Conservation (phyloP, 2,888 invertebrate genomes). For the Drepana falcataria region DNA sequence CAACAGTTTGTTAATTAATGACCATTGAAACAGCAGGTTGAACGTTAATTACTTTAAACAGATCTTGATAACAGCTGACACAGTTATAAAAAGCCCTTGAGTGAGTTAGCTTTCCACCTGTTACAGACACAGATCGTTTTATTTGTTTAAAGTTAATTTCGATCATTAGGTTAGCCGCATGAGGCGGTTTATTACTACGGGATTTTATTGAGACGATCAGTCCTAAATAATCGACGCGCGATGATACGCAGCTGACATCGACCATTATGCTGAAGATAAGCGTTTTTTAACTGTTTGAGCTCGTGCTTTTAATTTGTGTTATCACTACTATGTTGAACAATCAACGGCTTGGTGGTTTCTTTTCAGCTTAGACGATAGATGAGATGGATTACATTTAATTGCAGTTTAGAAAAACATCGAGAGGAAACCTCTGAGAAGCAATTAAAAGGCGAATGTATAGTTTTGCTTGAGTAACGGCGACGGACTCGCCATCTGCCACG, state of each 20-base stretch:
- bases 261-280: constrained; percentile 1
- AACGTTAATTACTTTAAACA: constrained; percentile 56
- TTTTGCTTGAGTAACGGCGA: too few relatives aligned
- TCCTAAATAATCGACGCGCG: constrained; percentile 7
- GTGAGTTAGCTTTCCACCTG: constrained; percentile 47
- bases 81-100: constrained; percentile 32
- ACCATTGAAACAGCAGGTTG: constrained; percentile 58
- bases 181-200: constrained; percentile 67
- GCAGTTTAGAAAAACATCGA: too few relatives aligned
- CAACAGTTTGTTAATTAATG: constrained; percentile 21
- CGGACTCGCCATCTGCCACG: too few relatives aligned
- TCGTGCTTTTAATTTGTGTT: too few relatives aligned
- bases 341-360: too few relatives aligned
- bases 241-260: constrained; percentile 44
- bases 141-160: constrained; percentile 66
- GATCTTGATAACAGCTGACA: constrained; percentile 44
- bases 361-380: too few relatives aligned
- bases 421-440: too few relatives aligned
- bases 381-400: too few relatives aligned
- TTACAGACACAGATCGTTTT: constrained; percentile 50
- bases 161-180: constrained; percentile 73
- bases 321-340: too few relatives aligned
- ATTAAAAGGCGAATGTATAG: too few relatives aligned
- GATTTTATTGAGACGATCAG: constrained; percentile 50
- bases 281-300: not conserved